Conservation (phyloP, 2,113 vertebrate species). For the Oceanodroma tethys region DNA sequence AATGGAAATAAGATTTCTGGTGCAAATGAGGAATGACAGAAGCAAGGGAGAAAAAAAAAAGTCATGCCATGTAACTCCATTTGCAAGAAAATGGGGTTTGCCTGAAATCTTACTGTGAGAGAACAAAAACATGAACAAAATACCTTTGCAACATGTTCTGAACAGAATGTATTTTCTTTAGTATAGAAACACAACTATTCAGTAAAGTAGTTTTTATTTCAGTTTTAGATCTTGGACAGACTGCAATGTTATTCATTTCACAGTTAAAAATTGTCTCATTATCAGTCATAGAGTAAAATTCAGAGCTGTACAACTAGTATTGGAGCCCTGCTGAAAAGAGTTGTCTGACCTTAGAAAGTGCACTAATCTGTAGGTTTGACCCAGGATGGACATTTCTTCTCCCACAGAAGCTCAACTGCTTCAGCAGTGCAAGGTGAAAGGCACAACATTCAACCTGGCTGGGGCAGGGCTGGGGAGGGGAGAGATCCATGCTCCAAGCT, state of each 20-base stretch:
- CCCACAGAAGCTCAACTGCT: not conserved
- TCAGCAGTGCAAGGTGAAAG: not conserved
- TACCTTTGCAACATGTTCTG: not conserved
- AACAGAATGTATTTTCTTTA: not conserved
- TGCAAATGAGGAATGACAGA: slow-evolving; percentile 58
- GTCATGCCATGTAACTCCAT: not conserved
- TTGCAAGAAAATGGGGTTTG: slow-evolving; percentile 36
- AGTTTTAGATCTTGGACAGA: not conserved
- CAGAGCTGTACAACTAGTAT: not conserved
- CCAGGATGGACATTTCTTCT: not conserved
- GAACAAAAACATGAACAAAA: not conserved
- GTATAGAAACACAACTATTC: not conserved
- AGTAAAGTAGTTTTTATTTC: not conserved
- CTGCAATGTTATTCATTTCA: not conserved
- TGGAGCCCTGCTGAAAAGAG: not conserved
- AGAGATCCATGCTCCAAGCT: not conserved
- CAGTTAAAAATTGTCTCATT: not conserved
- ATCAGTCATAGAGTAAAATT: not conserved
- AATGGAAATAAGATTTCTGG: slow-evolving; percentile 51
- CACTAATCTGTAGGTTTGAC: not conserved
- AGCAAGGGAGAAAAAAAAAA: not conserved
- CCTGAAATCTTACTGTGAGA: not conserved
- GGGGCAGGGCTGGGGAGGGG: not conserved
- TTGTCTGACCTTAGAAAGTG: not conserved
- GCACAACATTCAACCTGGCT: not conserved